Conservation (phyloP, 2,888 invertebrate genomes). For the Mesochorus sp. region DNA sequence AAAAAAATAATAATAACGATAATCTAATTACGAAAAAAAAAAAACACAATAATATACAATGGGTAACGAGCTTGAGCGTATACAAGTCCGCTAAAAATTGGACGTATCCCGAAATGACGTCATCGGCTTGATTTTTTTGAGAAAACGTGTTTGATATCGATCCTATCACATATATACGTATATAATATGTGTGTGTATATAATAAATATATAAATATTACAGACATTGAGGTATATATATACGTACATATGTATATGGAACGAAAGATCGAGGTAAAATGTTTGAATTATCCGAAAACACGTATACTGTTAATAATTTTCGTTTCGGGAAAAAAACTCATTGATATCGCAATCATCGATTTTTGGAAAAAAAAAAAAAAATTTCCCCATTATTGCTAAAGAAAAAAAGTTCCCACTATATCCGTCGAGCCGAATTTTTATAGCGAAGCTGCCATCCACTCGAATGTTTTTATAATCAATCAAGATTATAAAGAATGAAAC, state of each 20-base stretch:
- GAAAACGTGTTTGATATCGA: slow-evolving; percentile 53
- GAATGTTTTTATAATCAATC: slow-evolving; percentile 32
- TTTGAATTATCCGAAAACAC: slow-evolving; percentile 22
- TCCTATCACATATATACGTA: slow-evolving; percentile 33
- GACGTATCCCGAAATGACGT: slow-evolving; percentile 43
- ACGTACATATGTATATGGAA: slow-evolving; percentile 37
- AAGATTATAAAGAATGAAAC: neutral
- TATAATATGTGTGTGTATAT: no score
- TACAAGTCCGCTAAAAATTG: slow-evolving; percentile 25
- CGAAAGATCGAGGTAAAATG: slow-evolving; percentile 15
- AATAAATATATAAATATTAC: neutral
- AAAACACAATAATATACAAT: slow-evolving; percentile 42
- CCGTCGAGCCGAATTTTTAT: slow-evolving; percentile 52
- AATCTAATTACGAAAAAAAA: slow-evolving; percentile 1
- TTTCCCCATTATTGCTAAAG: slow-evolving; percentile 2
- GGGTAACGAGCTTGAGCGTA: slow-evolving; percentile 54
- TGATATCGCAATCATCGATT: slow-evolving; percentile 53
- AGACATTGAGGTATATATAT: neutral
- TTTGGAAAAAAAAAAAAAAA: slow-evolving; percentile 3
- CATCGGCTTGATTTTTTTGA: slow-evolving; percentile 54
- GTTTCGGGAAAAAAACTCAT: slow-evolving; percentile 42
- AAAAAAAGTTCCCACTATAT: slow-evolving; percentile 28
- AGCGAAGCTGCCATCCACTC: slow-evolving; percentile 55
- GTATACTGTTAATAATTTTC: slow-evolving; percentile 32
- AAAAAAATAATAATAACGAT: slow-evolving; percentile 22